Evolutionary conservation across 2,113 vertebrate genomes (phyloP).

Genomic region (Circaetus gallicus): DNA sequence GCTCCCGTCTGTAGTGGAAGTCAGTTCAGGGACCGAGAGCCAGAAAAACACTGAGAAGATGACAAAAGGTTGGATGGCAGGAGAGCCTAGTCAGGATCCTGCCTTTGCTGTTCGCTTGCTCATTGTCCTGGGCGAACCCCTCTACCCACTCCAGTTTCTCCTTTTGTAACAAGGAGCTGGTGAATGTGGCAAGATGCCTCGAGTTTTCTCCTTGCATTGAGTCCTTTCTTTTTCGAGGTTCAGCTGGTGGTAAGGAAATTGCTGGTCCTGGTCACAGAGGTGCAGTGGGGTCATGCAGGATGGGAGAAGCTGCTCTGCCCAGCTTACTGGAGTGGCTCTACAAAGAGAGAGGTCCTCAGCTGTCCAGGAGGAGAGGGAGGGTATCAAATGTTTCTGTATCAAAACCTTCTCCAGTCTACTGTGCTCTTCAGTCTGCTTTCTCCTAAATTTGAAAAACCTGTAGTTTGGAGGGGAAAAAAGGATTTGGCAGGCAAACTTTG

Average conservation of each 20-base stretch:
- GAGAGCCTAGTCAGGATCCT: background rate
- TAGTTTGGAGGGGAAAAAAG: background rate
- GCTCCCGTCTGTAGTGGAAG: background rate
- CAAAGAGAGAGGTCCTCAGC: background rate
- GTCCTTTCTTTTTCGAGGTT: background rate
- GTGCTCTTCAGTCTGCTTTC: background rate
- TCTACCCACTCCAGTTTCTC: background rate
- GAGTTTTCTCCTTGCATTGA: background rate
- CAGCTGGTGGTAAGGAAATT: background rate
- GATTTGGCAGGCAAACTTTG: background rate
- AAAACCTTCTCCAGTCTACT: background rate
- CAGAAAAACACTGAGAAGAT: background rate
- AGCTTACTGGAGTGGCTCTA: background rate
- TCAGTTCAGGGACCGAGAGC: background rate
- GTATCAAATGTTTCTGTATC: background rate
- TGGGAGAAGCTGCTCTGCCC: background rate
- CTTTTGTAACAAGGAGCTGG: background rate
- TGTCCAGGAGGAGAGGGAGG: background rate
- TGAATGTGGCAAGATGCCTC: fast-evolving
- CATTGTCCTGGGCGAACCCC: background rate
- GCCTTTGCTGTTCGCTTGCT: background rate
- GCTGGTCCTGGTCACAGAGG: background rate
- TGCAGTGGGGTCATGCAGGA: background rate
- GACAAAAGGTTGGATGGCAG: background rate
- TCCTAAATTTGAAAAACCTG: background rate